A percentile compares a stretch with the other conserved stretches of the same genome.
These are phyloP conservation scores for Lagopus leucura DNA, from an alignment of 2,113 vertebrate genomes.

Conservation along the genomic window DNA sequence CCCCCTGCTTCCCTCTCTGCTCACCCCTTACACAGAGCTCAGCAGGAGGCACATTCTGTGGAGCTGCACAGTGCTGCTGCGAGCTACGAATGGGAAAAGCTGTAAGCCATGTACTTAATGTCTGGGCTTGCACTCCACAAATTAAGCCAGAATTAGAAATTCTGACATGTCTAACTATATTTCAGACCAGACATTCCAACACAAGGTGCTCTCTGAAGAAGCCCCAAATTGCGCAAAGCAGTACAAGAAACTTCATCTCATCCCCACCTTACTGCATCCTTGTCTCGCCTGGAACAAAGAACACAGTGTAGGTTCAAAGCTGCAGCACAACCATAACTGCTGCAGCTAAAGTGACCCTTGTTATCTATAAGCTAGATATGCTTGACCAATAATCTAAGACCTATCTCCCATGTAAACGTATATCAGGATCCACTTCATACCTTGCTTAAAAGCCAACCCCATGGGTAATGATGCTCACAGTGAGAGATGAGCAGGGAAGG, in stretches of 20 bases:
- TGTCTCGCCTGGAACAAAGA: neutral
- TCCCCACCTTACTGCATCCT: neutral
- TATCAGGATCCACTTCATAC: neutral
- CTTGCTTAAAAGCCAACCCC: neutral
- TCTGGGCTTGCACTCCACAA: neutral
- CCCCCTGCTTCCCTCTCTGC: neutral
- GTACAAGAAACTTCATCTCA: neutral
- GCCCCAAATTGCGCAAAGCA: neutral
- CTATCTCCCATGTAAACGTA: neutral
- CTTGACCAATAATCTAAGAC: neutral
- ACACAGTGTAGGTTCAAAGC: neutral
- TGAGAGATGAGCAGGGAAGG: neutral
- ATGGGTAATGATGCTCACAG: neutral
- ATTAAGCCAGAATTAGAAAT: neutral
- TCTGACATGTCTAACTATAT: rapidly evolving
- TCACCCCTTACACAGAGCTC: rapidly evolving
- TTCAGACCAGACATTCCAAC: neutral
- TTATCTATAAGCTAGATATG: neutral
- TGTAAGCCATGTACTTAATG: neutral
- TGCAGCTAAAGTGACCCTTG: rapidly evolving
- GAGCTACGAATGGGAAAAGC: neutral
- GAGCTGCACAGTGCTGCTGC: neutral
- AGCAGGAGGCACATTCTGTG: neutral
- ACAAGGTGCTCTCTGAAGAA: neutral
- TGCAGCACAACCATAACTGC: neutral